Evolutionary conservation across 2,888 invertebrate genomes (phyloP).

Genomic region (Hyposoter dolosus): DNA sequence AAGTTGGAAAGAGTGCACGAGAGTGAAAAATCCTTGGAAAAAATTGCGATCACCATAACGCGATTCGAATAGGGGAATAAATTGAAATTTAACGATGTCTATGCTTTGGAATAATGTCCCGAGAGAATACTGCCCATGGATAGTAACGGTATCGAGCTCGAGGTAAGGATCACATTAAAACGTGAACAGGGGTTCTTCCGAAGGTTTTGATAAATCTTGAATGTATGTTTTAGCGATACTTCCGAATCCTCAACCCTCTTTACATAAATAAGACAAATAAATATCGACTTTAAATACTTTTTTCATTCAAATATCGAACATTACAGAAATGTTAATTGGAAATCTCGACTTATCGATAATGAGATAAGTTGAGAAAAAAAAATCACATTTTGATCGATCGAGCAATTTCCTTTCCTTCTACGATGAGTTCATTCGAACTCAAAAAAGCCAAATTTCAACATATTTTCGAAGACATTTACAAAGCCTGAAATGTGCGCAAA

Average conservation of each 20-base stretch:
- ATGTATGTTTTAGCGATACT: constrained; percentile 22
- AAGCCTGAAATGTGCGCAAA: neutral
- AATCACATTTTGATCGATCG: neutral
- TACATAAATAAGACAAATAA: neutral
- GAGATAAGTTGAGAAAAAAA: constrained; percentile 9
- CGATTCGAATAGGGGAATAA: constrained; percentile 23
- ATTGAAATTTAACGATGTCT: constrained; percentile 34
- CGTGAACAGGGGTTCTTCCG: neutral
- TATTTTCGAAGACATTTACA: neutral
- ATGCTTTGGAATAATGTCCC: constrained; percentile 19
- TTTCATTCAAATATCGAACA: neutral
- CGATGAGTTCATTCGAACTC: constrained; percentile 11
- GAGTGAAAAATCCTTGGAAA: constrained; percentile 15
- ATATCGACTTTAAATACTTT: constrained; percentile 4
- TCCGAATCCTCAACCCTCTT: neutral
- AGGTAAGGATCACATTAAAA: constrained; percentile 5
- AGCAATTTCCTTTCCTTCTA: constrained; percentile 23
- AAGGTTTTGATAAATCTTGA: constrained; percentile 19
- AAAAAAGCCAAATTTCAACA: neutral
- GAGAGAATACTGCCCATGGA: neutral
- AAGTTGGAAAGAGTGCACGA: neutral
- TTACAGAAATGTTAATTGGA: neutral
- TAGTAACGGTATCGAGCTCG: neutral
- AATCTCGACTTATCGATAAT: neutral
- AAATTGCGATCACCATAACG: constrained; percentile 47